Evolutionary conservation across 1,140 invertebrate species (phyloP).

Genomic region (Paraescarpia echinospica): DNA sequence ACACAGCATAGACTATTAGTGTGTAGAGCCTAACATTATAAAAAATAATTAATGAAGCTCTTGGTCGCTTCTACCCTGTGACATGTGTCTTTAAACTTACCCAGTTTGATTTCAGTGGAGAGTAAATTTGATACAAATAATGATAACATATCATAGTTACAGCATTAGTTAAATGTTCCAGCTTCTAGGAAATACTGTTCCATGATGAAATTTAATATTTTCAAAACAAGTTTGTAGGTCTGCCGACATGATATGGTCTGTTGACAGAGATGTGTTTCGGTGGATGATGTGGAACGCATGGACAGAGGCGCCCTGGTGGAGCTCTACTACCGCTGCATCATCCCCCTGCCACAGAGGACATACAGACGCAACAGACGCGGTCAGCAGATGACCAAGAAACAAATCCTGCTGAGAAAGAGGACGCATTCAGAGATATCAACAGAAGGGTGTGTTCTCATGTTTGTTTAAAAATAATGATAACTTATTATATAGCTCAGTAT

Average conservation of each 20-base stretch:
- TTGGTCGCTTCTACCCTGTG: too few relatives aligned
- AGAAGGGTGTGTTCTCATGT: background rate
- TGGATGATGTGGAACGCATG: background rate
- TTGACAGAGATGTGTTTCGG: background rate
- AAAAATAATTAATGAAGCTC: too few relatives aligned
- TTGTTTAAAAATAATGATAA: too few relatives aligned
- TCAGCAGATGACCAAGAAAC: conserved; percentile 46
- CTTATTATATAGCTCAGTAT: background rate
- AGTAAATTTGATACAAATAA: too few relatives aligned
- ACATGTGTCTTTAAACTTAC: too few relatives aligned
- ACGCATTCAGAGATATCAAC: conserved; percentile 6
- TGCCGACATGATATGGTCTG: background rate
- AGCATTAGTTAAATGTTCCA: too few relatives aligned
- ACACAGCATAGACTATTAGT: too few relatives aligned
- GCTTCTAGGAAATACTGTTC: background rate
- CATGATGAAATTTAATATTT: background rate
- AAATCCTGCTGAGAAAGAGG: conserved; percentile 37
- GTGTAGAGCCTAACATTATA: too few relatives aligned
- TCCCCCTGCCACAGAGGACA: conserved; percentile 48
- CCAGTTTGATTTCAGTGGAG: too few relatives aligned
- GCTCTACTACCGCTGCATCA: conserved; percentile 45
- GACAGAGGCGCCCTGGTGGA: conserved; percentile 45
- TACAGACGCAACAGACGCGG: conserved; percentile 45
- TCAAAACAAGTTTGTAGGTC: background rate
- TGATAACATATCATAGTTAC: background rate